phyloP scores from a whole-genome alignment of 2,888 invertebrate genomes.

The Crossocerus cetratus region DNA sequence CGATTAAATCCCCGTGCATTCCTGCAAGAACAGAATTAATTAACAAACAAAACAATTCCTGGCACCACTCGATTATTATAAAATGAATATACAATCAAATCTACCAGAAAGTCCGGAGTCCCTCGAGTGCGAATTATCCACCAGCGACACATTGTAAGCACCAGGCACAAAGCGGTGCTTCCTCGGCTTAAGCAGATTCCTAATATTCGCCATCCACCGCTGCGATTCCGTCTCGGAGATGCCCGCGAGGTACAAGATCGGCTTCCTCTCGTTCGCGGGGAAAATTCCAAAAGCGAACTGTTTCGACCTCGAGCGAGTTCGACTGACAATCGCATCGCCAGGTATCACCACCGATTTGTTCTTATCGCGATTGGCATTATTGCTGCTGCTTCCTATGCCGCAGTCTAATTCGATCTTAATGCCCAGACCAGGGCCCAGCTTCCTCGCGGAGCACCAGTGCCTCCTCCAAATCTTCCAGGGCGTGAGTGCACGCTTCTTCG shows the following conservation, averaged over 20 bases:
- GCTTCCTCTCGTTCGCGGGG: conserved; percentile 80
- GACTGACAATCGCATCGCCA: conserved; percentile 80
- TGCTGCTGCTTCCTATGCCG: conserved; percentile 54
- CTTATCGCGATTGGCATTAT: conserved; percentile 56
- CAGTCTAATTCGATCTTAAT: conserved; percentile 64
- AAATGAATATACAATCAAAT: neutral
- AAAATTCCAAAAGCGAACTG: conserved; percentile 85
- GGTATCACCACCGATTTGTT: conserved; percentile 77
- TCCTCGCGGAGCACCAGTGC: conserved; percentile 71
- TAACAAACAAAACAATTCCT: neutral
- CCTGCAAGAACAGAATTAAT: conserved; percentile 66
- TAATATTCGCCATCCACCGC: conserved; percentile 82
- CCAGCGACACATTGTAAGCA: conserved; percentile 81
- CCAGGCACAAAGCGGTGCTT: conserved; percentile 77
- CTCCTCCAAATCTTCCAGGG: conserved; percentile 72
- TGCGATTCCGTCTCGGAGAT: conserved; percentile 82
- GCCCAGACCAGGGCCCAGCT: conserved; percentile 63
- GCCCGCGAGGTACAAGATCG: conserved; percentile 82
- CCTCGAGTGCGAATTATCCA: conserved; percentile 82
- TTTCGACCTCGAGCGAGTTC: conserved; percentile 84
- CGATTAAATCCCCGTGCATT: conserved; percentile 80
- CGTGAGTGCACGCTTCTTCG: conserved; percentile 65
- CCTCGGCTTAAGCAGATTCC: conserved; percentile 74
- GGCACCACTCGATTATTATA: neutral
- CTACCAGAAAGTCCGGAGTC: conserved; percentile 79